These are phyloP conservation scores for Numida meleagris DNA, from an alignment of 2,113 vertebrate genomes.

Conservation along the genomic window DNA sequence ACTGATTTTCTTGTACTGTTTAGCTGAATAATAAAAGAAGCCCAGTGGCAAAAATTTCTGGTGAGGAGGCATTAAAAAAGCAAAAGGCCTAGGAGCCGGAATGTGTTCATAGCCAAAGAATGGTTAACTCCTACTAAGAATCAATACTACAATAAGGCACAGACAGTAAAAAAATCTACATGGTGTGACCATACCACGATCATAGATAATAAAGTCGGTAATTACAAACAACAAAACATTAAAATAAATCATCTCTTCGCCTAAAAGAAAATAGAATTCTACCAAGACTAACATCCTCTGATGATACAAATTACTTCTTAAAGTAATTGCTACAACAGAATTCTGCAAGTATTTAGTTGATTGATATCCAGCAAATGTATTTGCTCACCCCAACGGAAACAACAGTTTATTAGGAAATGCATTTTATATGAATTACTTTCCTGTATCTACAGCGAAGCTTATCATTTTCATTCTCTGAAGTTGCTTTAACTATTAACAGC, in stretches of 20 bases:
- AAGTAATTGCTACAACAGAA: not conserved
- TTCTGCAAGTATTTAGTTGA: not conserved
- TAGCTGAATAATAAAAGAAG: not conserved
- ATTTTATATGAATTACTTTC: not conserved
- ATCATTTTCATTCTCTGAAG: not conserved
- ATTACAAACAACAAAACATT: not conserved
- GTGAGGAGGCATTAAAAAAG: not conserved
- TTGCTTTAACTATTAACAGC: not conserved
- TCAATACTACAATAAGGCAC: not conserved
- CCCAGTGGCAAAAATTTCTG: not conserved
- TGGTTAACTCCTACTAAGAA: not conserved
- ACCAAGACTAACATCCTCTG: not conserved
- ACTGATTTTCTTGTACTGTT: not conserved
- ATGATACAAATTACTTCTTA: not conserved
- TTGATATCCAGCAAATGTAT: not conserved
- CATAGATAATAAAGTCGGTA: not conserved
- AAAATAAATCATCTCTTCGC: not conserved
- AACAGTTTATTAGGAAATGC: not conserved
- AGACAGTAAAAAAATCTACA: not conserved
- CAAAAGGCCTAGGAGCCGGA: accelerated
- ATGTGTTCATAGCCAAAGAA: not conserved
- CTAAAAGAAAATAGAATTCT: not conserved
- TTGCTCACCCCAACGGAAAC: not conserved
- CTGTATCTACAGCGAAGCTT: not conserved
- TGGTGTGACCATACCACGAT: not conserved